phyloP scores from a whole-genome alignment of 2,797 vertebrate genomes.

The Avahi laniger region DNA sequence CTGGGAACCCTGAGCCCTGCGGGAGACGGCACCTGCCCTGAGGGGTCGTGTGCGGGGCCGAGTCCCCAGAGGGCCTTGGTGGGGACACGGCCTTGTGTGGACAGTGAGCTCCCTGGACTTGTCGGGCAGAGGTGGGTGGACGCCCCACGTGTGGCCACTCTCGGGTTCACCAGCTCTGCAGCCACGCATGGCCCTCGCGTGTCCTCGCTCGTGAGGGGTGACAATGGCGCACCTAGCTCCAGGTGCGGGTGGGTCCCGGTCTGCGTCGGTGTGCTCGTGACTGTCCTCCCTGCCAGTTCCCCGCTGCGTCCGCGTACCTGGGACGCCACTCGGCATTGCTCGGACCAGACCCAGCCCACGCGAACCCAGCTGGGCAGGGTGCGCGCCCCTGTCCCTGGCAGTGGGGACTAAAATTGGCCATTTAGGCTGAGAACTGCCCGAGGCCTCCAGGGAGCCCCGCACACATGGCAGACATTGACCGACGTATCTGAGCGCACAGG shows the following conservation, averaged over 20 bases:
- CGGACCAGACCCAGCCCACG: fast-evolving
- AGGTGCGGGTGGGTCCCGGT: no score
- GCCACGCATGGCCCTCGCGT: fast-evolving
- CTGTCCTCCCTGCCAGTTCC: no score
- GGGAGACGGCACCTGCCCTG: neutral
- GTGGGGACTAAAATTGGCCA: neutral
- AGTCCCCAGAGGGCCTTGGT: neutral
- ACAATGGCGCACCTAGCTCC: fast-evolving
- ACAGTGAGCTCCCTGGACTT: neutral
- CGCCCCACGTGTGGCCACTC: fast-evolving
- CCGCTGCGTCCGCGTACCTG: fast-evolving
- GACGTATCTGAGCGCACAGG: fast-evolving
- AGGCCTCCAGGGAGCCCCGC: neutral
- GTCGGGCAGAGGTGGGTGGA: no score
- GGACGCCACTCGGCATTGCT: no score
- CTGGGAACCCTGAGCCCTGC: neutral
- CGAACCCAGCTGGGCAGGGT: neutral
- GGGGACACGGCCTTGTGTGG: neutral
- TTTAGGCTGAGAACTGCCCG: no score
- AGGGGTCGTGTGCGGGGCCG: fast-evolving
- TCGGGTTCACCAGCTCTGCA: neutral
- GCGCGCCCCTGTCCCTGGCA: no score
- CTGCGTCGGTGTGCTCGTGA: no score
- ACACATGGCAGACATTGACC: neutral
- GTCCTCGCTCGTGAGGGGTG: fast-evolving